phyloP scores from a whole-genome alignment of 2,113 vertebrate genomes.

The Psilopsiagon aurifrons region DNA sequence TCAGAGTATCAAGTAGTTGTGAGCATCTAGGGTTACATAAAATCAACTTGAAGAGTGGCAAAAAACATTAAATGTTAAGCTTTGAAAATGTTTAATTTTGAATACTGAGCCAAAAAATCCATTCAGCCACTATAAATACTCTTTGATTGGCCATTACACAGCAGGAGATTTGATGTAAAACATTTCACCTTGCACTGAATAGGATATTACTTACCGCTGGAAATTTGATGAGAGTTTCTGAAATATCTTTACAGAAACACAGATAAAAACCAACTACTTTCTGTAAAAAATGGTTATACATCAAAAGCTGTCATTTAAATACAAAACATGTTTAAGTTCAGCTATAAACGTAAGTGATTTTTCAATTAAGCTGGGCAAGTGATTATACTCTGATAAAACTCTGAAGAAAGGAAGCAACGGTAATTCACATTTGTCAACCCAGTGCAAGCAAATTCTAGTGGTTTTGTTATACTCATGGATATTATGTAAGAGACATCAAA shows the following conservation, averaged over 20 bases:
- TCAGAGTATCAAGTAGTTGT: conserved; percentile 58
- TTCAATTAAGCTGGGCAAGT: conserved; percentile 68
- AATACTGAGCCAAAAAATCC: conserved; percentile 71
- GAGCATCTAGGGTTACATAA: conserved; percentile 72
- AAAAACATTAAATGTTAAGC: conserved; percentile 75
- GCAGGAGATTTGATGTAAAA: conserved; percentile 75
- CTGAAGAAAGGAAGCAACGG: conserved; percentile 46
- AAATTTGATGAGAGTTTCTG: conserved; percentile 74
- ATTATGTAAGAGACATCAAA: conserved; percentile 26
- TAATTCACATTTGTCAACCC: conserved; percentile 53
- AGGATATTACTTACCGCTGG: conserved; percentile 68
- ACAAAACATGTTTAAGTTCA: conserved; percentile 74
- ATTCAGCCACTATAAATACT: conserved; percentile 73
- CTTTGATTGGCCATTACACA: conserved; percentile 76
- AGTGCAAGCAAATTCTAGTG: neutral
- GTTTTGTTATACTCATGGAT: neutral
- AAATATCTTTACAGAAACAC: conserved; percentile 74
- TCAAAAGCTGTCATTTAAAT: conserved; percentile 75
- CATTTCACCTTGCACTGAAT: conserved; percentile 73
- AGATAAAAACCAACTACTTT: conserved; percentile 74
- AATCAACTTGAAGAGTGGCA: conserved; percentile 71
- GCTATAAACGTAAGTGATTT: conserved; percentile 72
- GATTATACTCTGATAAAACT: conserved; percentile 67
- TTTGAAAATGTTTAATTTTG: conserved; percentile 77
- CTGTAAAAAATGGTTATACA: conserved; percentile 69